Evolutionary conservation across 2,797 vertebrate genomes (phyloP), one percentile per base, ranked within the genome.

Genomic region (Lycodopsis pacificus): DNA sequence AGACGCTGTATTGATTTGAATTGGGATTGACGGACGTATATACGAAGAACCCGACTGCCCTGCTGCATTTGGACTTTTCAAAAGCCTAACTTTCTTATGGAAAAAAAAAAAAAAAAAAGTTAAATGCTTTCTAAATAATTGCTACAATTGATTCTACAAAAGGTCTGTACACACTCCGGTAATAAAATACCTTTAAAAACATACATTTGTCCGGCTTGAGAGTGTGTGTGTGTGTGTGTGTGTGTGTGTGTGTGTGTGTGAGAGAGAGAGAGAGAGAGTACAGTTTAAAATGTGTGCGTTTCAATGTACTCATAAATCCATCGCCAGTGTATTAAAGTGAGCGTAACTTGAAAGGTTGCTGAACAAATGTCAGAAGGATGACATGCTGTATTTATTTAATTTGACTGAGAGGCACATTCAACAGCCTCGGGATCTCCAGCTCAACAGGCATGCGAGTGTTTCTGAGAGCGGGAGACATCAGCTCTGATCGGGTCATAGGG

Each of bases 41-140:
- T 7, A 22, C 13, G 67, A 81, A 72, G 86, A 85, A 85, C 72
- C 71, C 0, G 75, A 84, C 83, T 83, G 84, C 82, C 87, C 75
- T 86, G 89, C 88, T 89, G 90, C 87, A 83, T 91, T 90, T 88
- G 86, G 87, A 88, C 86, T 91, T 93, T 93, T 92, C 89, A 86
- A 85, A 76, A 89, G 80, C 77, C 76, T 86, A 77, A 51, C 87
- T 86, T 94, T 94, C 89, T 91, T 94, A 93, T 86, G 61, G 68
- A 69, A 2, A 13, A 44, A 42, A 48, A 82, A 80, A 66, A 63
- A 73, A 34, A 59, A 76, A 69, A 61, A 85, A 83, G 62, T 88
- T 84, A 88, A 88, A 86, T 81, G 90, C 92, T 93, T 93, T 93
- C 89, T 94, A 93, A 92, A 77, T 76, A 93, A 89, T 90, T 91